Conservation (phyloP, 2,113 vertebrate species). For the Leuciscus idus region DNA sequence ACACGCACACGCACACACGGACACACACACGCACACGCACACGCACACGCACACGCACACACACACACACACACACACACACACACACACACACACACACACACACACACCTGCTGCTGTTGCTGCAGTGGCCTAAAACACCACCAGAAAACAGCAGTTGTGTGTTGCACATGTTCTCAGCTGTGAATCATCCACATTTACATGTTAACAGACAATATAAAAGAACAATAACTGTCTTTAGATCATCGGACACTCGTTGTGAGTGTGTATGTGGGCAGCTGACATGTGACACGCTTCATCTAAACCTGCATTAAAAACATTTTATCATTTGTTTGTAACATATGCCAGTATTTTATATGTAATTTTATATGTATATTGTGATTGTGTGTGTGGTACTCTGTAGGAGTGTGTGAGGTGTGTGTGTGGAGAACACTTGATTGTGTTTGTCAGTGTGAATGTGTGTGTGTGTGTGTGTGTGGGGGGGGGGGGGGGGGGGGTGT, state of each 20-base stretch:
- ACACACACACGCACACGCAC: background rate
- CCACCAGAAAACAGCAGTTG: background rate
- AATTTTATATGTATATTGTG: background rate
- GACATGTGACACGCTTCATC: background rate
- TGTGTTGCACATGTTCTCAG: slow-evolving; percentile 42
- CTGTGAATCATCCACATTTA: slow-evolving; percentile 16
- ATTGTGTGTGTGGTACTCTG: background rate
- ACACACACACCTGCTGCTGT: slow-evolving; percentile 34
- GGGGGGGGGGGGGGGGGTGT: background rate
- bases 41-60: slow-evolving; percentile 58
- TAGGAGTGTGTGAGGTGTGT: background rate
- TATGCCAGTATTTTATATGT: background rate
- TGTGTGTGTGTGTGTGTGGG: background rate
- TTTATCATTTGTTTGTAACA: background rate
- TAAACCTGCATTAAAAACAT: background rate
- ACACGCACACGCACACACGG: too few species aligned
- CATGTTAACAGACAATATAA: background rate
- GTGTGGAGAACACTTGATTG: background rate
- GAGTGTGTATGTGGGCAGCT: background rate
- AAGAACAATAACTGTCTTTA: background rate
- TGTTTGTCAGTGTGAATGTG: background rate
- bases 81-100: slow-evolving; percentile 50
- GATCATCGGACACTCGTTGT: background rate
- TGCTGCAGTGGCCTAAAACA: slow-evolving; percentile 2
- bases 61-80: background rate